Evolutionary conservation across 2,797 vertebrate genomes (phyloP), one percentile per base, ranked within the genome.

Genomic region (Cyprinella venusta): DNA sequence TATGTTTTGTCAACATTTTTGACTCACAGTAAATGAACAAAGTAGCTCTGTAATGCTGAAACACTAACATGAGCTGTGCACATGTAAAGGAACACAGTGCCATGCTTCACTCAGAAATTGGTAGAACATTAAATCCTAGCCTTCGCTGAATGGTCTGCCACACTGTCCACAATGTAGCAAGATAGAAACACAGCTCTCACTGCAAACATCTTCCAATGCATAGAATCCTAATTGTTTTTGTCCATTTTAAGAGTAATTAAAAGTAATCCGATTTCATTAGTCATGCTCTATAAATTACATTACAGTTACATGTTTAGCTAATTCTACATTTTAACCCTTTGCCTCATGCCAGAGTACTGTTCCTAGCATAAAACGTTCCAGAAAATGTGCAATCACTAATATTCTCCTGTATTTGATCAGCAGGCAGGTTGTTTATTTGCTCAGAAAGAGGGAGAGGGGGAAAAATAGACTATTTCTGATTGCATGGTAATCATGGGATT

Each of bases 361-460:
- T 76, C 33, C 50, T 24, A 21, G 26, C 59, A 63, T 65, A n/a
- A 78, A 65, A 36, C 2, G 0, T 36, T 74, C 15, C 71, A 30
- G 24, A 50, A 26, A 71, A 33, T 33, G 15, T 24, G 36, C 36
- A 76, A 76, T 76, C 56, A 45, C 18, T 5, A 18, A 48, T 26
- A 78, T 76, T 87, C 86, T 65, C 61, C 78, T 76, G 88, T 84
- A 81, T 89, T 84, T 89, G 89, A 92, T 90, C 92, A 94, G 91
- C 92, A 93, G 92, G 87, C 88, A 91, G 90, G 92, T 93, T 92
- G 91, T 93, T 92, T 91, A 86, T 91, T 91, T 89, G 52, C 40
- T 79, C 65, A 64, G 83, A 71, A 69, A 50, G 64, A 65, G 50
- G 8, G 16, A 68, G 52, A 48, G 16, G 30, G 54, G 54, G 52